Conservation (phyloP, 2,113 vertebrate genomes). For the Oreocharis arfaki region DNA sequence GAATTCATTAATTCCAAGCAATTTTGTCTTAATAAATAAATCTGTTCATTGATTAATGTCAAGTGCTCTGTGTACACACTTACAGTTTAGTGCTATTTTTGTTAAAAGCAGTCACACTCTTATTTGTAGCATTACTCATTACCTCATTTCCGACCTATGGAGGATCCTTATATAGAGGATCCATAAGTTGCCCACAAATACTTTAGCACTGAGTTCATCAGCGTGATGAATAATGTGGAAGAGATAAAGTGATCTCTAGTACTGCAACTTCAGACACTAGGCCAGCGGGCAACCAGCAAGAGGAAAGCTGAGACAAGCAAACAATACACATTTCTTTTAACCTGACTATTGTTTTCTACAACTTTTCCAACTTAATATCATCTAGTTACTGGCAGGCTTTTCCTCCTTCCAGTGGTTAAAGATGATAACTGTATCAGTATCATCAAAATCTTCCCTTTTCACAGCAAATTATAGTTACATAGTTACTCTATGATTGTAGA, state of each 20-base stretch:
- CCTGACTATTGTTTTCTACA: background rate
- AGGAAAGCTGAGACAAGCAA: background rate
- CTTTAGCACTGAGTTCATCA: background rate
- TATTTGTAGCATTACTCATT: background rate
- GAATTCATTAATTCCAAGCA: background rate
- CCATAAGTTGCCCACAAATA: background rate
- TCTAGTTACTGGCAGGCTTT: background rate
- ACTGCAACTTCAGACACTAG: background rate
- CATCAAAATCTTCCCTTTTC: background rate
- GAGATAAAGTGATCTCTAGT: background rate
- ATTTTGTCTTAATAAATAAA: background rate
- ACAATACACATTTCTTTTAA: background rate
- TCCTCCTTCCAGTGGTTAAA: background rate
- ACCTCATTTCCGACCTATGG: background rate
- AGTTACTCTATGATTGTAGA: background rate
- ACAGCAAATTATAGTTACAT: background rate
- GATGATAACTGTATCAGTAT: background rate
- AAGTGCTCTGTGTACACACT: background rate
- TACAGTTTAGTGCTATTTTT: background rate
- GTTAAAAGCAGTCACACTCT: background rate
- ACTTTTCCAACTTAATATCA: background rate
- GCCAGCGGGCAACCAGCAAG: background rate
- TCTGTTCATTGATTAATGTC: background rate
- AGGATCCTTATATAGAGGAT: background rate
- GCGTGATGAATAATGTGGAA: background rate